Base-by-base conservation (phyloP, 2,113 vertebrate species). In the Chlorodrepanis virens region DNA sequence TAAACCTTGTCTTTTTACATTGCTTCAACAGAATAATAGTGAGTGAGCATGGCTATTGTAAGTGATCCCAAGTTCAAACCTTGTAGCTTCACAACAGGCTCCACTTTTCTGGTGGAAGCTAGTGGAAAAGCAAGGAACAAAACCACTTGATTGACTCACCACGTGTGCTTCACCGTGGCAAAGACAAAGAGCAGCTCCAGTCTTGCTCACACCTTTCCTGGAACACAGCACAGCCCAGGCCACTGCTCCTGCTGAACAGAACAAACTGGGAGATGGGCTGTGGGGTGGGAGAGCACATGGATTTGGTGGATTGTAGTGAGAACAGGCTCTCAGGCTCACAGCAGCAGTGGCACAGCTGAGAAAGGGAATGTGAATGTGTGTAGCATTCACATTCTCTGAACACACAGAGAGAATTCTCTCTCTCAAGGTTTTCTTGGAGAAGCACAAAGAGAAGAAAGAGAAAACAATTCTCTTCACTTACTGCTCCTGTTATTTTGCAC, bases 311-410 rank as follows among this genome's bases (percentile, higher is more conserved):
- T 8, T 25, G 31, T 4, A 11, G 31, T 17, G 27, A 12, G 31
- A 61, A 10, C 2, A 23, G 31, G 15, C 49, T 37, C 68, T 37
- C 31, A 28, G 68, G 47, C n/a, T 68, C 8, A 4, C 35, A n/a
- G 42, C 23, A 63, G 60, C 75, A 69, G 22, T 16, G 59, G 19
- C 52, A 45, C 24, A 11, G 35, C 0, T 33, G 68, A 63, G 68
- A n/a, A 40, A 49, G 57, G 33, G 25, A 6, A 0, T 40, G 40
- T 40, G 40, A 40, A 40, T 40, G 1, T 0, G 0, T 42, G 20
- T 54, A 8, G 53, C 29, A 54, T 33, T 21, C 53, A 54, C 12
- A 31, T 33, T 54, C 53, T 33, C 53, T 33, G 53, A 33, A 13
- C 29, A 53, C 16, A 29, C 16, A 29, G 52, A 33, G 19, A 33